These are phyloP conservation scores for Diarsia rubi DNA, from an alignment of 2,888 invertebrate genomes.

Conservation along the genomic window DNA sequence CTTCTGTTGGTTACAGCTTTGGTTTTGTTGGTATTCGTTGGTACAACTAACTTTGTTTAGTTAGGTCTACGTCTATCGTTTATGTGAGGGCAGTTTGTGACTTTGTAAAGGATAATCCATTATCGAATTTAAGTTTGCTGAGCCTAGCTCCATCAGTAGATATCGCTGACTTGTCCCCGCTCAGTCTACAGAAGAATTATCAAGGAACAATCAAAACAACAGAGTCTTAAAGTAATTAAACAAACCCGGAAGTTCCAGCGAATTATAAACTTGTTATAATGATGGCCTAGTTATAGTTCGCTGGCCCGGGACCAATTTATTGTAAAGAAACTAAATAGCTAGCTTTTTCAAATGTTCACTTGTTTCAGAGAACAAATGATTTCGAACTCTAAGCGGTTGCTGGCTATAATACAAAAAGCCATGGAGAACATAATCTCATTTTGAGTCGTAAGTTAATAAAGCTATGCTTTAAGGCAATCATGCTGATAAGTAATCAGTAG, in stretches of 20 bases:
- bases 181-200: neutral
- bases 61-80: neutral
- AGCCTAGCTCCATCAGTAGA: neutral
- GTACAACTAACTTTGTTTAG: neutral
- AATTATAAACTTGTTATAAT: constrained; percentile 2
- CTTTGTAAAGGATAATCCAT: neutral
- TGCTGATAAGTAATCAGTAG: constrained; percentile 14
- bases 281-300: constrained; percentile 18
- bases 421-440: constrained; percentile 10
- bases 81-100: neutral
- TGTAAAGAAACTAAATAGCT: constrained; percentile 4
- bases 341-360: constrained; percentile 20
- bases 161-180: neutral
- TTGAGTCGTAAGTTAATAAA: constrained; percentile 23
- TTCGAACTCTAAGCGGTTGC: neutral
- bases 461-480: constrained; percentile 16
- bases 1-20: neutral
- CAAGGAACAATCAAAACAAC: constrained; percentile 1
- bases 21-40: neutral
- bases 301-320: neutral
- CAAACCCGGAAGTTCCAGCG: constrained; percentile 1
- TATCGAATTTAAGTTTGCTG: neutral
- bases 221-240: neutral
- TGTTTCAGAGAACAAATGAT: constrained; percentile 1
- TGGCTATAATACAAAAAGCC: neutral